Evolutionary conservation across 92 coral and sea anemone genomes (phyloP).

Genomic region (Zoanthus solanderi): DNA sequence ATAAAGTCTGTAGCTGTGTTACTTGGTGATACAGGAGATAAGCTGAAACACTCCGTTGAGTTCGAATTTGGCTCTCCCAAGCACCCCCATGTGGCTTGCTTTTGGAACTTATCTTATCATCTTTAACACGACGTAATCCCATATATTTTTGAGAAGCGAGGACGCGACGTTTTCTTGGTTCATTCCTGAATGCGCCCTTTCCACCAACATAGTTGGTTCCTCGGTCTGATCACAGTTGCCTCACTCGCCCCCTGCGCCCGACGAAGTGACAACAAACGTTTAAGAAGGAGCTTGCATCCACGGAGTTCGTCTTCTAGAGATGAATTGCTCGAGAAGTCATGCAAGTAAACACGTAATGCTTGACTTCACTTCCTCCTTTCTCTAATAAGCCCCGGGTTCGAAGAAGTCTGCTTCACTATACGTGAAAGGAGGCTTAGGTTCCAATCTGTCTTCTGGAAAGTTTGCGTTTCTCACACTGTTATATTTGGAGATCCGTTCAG

Average conservation of each 20-base stretch:
- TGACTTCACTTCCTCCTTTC: slow-evolving; percentile 42
- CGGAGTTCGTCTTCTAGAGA: slow-evolving; percentile 21
- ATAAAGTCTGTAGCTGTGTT: slow-evolving; percentile 16
- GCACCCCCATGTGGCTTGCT: slow-evolving; percentile 40
- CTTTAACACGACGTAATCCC: slow-evolving; percentile 32
- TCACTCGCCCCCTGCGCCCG: slow-evolving; percentile 16
- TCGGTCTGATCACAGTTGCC: slow-evolving; percentile 29
- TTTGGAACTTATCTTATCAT: slow-evolving; percentile 15
- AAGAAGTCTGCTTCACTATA: slow-evolving; percentile 38
- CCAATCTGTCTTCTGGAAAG: slow-evolving; percentile 36
- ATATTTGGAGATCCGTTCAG: slow-evolving; percentile 24
- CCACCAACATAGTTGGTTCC: slow-evolving; percentile 51
- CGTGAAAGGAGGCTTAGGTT: slow-evolving; percentile 30
- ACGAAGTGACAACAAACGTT: slow-evolving; percentile 37
- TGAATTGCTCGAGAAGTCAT: slow-evolving; percentile 21
- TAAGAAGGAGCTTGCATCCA: slow-evolving; percentile 32
- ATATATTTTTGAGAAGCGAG: slow-evolving; percentile 15
- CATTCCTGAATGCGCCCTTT: slow-evolving; percentile 30
- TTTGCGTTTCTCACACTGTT: slow-evolving; percentile 27
- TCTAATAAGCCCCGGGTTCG: slow-evolving; percentile 28
- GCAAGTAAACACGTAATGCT: slow-evolving; percentile 46
- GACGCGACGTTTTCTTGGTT: slow-evolving; percentile 23
- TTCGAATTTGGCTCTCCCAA: slow-evolving; percentile 43
- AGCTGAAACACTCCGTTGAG: background rate
- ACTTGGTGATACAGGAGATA: slow-evolving; percentile 1